Conservation (phyloP, 2,113 vertebrate species). For the Halcyon malimbica region DNA sequence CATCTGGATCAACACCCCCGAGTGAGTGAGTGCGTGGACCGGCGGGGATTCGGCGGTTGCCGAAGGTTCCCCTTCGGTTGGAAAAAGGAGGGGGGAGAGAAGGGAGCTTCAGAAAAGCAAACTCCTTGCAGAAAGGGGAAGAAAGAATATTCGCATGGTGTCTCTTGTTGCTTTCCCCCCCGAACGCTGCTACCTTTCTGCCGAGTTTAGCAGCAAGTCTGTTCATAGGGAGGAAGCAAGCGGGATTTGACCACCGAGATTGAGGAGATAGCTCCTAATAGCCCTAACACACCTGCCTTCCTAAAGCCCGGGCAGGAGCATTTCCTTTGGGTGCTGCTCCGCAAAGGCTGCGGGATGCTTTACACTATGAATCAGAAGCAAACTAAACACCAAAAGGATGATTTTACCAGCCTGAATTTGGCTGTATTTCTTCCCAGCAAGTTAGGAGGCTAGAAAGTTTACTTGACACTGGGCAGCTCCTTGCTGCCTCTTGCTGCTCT, state of each 20-base stretch:
- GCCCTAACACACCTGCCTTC: neutral
- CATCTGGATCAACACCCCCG: constrained; percentile 99
- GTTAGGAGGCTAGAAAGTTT: neutral
- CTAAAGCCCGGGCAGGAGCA: neutral
- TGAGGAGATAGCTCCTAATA: neutral
- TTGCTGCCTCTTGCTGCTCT: neutral
- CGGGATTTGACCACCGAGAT: neutral
- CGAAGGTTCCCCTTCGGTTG: neutral
- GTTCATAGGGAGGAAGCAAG: neutral
- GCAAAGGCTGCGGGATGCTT: neutral
- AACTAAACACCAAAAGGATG: neutral
- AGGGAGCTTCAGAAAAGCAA: neutral
- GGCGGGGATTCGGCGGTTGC: neutral
- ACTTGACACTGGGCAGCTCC: neutral
- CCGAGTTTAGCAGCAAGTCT: neutral
- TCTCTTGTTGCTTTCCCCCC: neutral
- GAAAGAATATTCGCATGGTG: neutral
- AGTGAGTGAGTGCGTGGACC: constrained; percentile 70
- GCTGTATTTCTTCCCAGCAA: neutral
- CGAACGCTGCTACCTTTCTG: neutral
- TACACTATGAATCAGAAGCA: neutral
- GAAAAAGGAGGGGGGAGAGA: neutral
- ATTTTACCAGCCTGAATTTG: neutral
- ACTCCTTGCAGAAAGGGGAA: neutral
- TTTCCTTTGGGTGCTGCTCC: neutral